Evolutionary conservation across 2,797 vertebrate species (phyloP).

Genomic region (Spinibarbus caldwelli): DNA sequence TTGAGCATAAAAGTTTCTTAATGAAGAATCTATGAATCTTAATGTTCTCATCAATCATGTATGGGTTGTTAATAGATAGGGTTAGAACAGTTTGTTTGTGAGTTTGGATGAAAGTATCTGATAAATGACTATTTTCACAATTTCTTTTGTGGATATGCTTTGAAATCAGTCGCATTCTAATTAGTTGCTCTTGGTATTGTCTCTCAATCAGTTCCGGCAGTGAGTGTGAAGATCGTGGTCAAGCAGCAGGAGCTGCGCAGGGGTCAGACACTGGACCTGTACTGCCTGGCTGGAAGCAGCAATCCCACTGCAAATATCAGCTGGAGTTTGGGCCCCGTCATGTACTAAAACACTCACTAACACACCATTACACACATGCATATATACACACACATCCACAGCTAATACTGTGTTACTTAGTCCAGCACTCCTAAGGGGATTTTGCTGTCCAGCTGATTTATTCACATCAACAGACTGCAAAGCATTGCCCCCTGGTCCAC

Average conservation of each 20-base stretch:
- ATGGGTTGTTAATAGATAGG: neutral
- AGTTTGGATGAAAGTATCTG: neutral
- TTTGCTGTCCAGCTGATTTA: neutral
- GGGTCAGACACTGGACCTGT: constrained; percentile 78
- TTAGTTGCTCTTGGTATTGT: constrained; percentile 1
- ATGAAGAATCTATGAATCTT: neutral
- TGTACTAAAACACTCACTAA: constrained; percentile 59
- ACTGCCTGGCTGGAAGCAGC: constrained; percentile 84
- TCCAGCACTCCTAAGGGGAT: neutral
- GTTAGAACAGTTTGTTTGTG: neutral
- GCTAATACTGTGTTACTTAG: constrained; percentile 6
- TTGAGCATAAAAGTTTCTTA: neutral
- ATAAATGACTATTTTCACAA: neutral
- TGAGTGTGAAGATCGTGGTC: constrained; percentile 79
- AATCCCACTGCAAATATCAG: constrained; percentile 81
- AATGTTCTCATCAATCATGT: neutral
- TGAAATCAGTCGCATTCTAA: neutral
- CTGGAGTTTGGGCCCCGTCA: constrained; percentile 79
- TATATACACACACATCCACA: neutral
- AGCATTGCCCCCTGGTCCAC: neutral
- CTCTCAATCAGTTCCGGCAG: constrained; percentile 74
- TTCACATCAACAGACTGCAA: constrained; percentile 20
- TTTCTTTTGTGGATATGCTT: neutral
- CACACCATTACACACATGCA: neutral
- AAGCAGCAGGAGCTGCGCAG: constrained; percentile 70